A percentile compares a stretch with the other conserved stretches of the same genome.
phyloP scores from a whole-genome alignment of 2,113 vertebrate species.

The Danio rerio region DNA sequence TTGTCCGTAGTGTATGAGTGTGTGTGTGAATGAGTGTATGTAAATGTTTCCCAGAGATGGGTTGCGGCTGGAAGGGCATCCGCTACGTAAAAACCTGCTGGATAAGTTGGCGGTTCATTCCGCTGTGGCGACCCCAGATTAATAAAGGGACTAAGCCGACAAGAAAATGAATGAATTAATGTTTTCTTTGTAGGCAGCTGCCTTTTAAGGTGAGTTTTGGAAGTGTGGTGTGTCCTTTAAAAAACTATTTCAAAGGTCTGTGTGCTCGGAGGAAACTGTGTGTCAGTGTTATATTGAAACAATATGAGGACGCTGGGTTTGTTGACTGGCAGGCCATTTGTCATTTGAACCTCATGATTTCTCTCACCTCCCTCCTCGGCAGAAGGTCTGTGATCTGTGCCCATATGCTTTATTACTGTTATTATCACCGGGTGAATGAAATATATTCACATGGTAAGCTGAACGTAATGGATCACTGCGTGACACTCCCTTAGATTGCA shows the following conservation, averaged over 20 bases:
- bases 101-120: too few species aligned
- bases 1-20: too few species aligned
- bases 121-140: too few species aligned
- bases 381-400: constrained; percentile 32
- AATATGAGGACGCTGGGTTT: background rate
- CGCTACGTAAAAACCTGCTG: too few species aligned
- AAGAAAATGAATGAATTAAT: too few species aligned
- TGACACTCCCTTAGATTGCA: constrained; percentile 29
- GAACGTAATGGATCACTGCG: constrained; percentile 29
- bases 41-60: too few species aligned
- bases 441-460: constrained; percentile 24
- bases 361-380: constrained; percentile 15
- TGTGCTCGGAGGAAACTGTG: constrained; percentile 9
- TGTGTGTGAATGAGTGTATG: too few species aligned
- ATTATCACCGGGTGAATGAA: constrained; percentile 24
- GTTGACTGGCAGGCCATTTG: constrained; percentile 41
- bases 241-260: constrained; percentile 14
- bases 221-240: constrained; percentile 6
- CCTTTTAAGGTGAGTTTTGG: background rate
- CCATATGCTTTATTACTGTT: constrained; percentile 43
- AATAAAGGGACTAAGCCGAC: too few species aligned
- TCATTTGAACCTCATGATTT: constrained; percentile 38
- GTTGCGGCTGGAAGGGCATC: too few species aligned
- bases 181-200: background rate
- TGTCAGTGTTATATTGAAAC: constrained; percentile 24